Evolutionary conservation across 2,888 invertebrate genomes (phyloP).

Genomic region (Rhodophaea formosa): DNA sequence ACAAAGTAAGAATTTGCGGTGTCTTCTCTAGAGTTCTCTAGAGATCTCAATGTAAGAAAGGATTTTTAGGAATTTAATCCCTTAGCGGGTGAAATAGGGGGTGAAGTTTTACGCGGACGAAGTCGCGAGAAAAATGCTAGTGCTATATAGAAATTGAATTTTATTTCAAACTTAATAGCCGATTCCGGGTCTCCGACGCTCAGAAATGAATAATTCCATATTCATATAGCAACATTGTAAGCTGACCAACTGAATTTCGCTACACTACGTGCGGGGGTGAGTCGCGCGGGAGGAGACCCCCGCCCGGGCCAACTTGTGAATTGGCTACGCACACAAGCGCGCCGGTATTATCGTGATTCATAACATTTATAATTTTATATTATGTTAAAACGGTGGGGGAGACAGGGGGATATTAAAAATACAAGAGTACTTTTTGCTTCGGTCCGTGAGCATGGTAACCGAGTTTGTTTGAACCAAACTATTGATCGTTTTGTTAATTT

Average conservation of each 20-base stretch:
- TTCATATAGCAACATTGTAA: not conserved
- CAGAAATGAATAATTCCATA: too few species aligned
- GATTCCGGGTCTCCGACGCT: too few species aligned
- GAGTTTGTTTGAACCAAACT: conserved; percentile 71
- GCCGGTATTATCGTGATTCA: conserved; percentile 79
- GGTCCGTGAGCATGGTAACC: conserved; percentile 52
- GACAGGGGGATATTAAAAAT: conserved; percentile 71
- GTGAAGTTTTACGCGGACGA: too few species aligned
- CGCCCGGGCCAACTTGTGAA: conserved; percentile 71
- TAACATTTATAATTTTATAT: conserved; percentile 81
- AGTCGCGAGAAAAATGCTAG: too few species aligned
- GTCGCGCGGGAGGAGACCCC: conserved; percentile 45
- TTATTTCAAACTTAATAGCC: too few species aligned
- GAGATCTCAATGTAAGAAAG: too few species aligned
- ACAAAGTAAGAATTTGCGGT: too few species aligned
- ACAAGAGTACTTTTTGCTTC: conserved; percentile 66
- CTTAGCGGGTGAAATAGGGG: too few species aligned
- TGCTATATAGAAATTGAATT: too few species aligned
- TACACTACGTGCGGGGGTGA: conserved; percentile 19
- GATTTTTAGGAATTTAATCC: too few species aligned
- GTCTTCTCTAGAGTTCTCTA: too few species aligned
- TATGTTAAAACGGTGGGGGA: conserved; percentile 69
- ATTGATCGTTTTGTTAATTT: conserved; percentile 55
- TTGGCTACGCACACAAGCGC: conserved; percentile 70
- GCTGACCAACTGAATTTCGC: conserved; percentile 3